Evolutionary conservation across 2,888 invertebrate genomes (phyloP), one percentile per base, ranked within the genome.

Genomic region (Pseudococcus viburni): DNA sequence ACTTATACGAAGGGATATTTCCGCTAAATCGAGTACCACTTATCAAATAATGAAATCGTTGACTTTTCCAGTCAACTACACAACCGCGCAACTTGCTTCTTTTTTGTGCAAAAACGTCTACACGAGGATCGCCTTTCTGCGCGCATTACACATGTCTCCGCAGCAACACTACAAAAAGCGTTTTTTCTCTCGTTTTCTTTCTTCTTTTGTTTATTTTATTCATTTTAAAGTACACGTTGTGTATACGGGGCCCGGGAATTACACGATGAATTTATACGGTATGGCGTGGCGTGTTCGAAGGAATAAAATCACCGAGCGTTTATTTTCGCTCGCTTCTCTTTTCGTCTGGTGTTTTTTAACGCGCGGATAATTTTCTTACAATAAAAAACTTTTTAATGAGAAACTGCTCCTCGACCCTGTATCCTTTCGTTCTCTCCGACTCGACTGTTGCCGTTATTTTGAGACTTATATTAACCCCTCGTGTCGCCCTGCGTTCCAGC

Each of bases 11-110:
- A 33, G 59, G n/a, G 59, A 33, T 33, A 73, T 73, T 73, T 73
- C 68, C 68, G 68, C 33, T 73, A 73, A 22, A 73, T 73, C 68
- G 68, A 73, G 68, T 73, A 73, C 68, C 33, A 73, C 33, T 73
- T 73, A 73, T 73, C 68, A 73, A 73, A 73, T 73, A 73, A 73
- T 73, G 68, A 73, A 73, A 73, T 73, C 68, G 59, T 59, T 59
- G 59, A 59, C 59, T 59, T 59, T 59, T 59, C 59, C 59, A 59
- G 59, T 59, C 59, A 59, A 59, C 59, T 59, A 59, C 59, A n/a
- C 59, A 59, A 59, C 59, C 59, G 59, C n/a, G n/a, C 8, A 19
- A 19, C 59, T 59, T 59, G n/a, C 19, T 19, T 59, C 59, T 59
- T 19, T 59, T 19, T 59, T 59, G 1, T 19, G 19, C n/a, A 19